Conservation (phyloP, 2,888 invertebrate genomes). For the Rhagium mordax region DNA sequence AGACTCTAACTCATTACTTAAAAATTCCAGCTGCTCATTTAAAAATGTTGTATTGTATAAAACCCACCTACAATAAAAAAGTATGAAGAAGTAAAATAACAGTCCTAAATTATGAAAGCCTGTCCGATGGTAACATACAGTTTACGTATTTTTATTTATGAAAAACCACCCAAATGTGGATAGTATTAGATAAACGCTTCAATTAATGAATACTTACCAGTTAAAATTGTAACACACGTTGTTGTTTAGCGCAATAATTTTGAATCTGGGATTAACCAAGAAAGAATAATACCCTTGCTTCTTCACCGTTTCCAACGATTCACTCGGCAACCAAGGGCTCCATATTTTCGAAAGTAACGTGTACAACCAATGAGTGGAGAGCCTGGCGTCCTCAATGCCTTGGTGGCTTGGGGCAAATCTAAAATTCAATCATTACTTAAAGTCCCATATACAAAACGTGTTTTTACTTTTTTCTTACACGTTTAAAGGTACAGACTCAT, state of each 20-base stretch:
- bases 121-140: too few species aligned
- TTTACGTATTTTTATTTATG: too few species aligned
- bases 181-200: too few species aligned
- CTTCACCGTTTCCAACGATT: conserved; percentile 74
- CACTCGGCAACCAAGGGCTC: conserved; percentile 77
- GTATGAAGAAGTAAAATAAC: not conserved
- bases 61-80: conserved; percentile 59
- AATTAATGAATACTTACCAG: conserved; percentile 78
- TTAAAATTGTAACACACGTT: conserved; percentile 84
- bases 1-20: conserved; percentile 70
- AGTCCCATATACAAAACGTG: not conserved
- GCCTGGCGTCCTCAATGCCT: conserved; percentile 44
- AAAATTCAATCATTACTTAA: not conserved
- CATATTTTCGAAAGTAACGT: conserved; percentile 79
- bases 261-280: conserved; percentile 76
- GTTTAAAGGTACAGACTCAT: conserved; percentile 78
- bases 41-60: conserved; percentile 77
- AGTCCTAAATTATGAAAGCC: too few species aligned
- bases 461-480: conserved; percentile 46
- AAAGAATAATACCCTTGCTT: conserved; percentile 84
- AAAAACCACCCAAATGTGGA: too few species aligned
- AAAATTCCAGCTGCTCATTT: conserved; percentile 85
- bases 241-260: conserved; percentile 84
- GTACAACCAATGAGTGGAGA: conserved; percentile 83
- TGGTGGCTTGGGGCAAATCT: conserved; percentile 50